Evolutionary conservation across 2,888 invertebrate genomes (phyloP).

Genomic region (Willowsia nigromaculata): DNA sequence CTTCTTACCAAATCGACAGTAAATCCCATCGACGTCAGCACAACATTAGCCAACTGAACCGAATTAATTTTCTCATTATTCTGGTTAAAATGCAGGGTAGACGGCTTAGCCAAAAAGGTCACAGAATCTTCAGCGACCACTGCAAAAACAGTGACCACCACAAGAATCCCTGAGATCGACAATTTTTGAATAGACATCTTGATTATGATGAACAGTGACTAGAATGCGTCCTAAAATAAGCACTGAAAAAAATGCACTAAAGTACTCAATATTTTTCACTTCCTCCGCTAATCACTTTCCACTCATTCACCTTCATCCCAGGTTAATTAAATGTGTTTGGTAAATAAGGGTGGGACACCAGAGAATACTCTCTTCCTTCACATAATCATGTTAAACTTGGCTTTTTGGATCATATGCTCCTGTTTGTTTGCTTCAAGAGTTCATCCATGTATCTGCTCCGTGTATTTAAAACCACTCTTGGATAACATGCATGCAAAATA

Average conservation of each 20-base stretch:
- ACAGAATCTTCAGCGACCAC: constrained; percentile 54
- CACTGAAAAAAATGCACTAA: background rate
- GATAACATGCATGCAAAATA: background rate
- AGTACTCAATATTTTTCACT: background rate
- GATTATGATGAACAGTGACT: constrained; percentile 16
- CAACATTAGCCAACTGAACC: constrained; percentile 56
- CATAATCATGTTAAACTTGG: background rate
- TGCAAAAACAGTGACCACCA: constrained; percentile 15
- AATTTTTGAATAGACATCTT: constrained; percentile 24
- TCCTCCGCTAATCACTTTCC: background rate
- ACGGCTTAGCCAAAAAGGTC: constrained; percentile 56
- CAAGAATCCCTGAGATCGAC: constrained; percentile 37
- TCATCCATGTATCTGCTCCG: background rate
- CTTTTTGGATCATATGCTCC: constrained; percentile 16
- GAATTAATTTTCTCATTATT: constrained; percentile 56
- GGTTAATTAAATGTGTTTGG: constrained; percentile 20
- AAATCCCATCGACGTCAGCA: constrained; percentile 65
- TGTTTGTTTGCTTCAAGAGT: background rate
- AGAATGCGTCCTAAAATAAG: background rate
- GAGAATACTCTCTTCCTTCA: background rate
- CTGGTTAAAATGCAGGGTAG: constrained; percentile 47
- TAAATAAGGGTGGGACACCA: constrained; percentile 52
- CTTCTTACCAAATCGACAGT: constrained; percentile 59
- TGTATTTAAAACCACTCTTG: background rate
- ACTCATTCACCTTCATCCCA: background rate